phyloP scores from a whole-genome alignment of 2,113 vertebrate species.

The Calypte anna region DNA sequence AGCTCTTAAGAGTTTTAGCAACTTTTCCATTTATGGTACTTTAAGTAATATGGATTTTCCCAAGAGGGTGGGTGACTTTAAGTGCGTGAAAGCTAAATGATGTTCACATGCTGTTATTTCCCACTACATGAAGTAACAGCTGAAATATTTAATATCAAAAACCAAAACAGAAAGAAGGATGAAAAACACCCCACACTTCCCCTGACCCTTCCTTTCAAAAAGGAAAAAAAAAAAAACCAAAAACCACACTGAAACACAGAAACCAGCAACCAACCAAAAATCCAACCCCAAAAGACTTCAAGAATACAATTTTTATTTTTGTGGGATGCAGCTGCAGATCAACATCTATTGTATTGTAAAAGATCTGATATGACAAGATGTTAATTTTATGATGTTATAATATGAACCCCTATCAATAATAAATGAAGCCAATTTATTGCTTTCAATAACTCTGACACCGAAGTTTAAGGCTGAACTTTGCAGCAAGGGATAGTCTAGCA shows the following conservation, averaged over 20 bases:
- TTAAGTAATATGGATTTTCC: background rate
- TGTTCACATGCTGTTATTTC: background rate
- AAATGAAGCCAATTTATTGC: background rate
- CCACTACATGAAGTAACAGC: background rate
- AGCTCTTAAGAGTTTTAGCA: background rate
- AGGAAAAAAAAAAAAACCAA: no score
- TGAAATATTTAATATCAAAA: background rate
- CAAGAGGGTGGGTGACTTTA: background rate
- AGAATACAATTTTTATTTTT: background rate
- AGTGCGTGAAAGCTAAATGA: background rate
- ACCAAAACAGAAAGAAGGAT: background rate
- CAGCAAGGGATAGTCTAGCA: background rate
- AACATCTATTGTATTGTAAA: background rate
- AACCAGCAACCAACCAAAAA: no score
- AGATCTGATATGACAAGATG: background rate
- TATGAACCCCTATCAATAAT: background rate
- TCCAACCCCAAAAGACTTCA: background rate
- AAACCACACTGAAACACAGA: no score
- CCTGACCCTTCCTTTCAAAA: no score
- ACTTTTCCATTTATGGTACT: background rate
- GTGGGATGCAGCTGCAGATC: background rate
- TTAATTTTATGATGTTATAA: background rate
- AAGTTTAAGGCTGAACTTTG: background rate
- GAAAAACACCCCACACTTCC: accelerated
- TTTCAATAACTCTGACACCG: background rate